Percentiles rank a stretch among this genome's conserved stretches.
Evolutionary conservation across 2,797 vertebrate genomes (phyloP).

Genomic region (Morelia viridis): DNA sequence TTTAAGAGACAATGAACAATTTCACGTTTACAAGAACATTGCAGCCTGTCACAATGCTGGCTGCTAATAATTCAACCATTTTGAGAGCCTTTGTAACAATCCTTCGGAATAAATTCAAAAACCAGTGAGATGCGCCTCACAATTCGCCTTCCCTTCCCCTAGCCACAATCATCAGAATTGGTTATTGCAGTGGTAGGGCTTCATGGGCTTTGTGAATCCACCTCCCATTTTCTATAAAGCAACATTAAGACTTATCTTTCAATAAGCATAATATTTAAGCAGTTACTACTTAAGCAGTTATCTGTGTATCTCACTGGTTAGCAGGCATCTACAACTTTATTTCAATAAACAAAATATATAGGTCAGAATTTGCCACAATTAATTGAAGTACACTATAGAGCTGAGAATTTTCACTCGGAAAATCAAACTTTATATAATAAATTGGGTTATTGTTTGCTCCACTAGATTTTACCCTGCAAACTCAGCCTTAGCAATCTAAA

Average conservation of each 20-base stretch:
- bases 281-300: not conserved
- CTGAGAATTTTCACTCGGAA: constrained; percentile 38
- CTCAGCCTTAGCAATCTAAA: not conserved
- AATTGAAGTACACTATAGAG: not conserved
- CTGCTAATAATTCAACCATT: constrained; percentile 52
- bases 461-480: rapidly evolving
- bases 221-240: constrained; percentile 61
- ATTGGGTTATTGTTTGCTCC: not conserved
- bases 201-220: constrained; percentile 44
- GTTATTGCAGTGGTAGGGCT: constrained; percentile 62
- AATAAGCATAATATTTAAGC: constrained; percentile 40
- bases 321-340: not conserved
- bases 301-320: not conserved
- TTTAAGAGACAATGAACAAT: not conserved
- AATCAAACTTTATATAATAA: not conserved
- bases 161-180: constrained; percentile 38
- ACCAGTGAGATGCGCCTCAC: rapidly evolving
- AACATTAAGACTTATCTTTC: constrained; percentile 48
- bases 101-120: constrained; percentile 35
- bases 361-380: not conserved
- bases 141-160: not conserved
- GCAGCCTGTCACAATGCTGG: not conserved
- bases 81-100: not conserved
- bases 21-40: not conserved
- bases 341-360: constrained; percentile 31